Evolutionary conservation across 2,797 vertebrate genomes (phyloP).

Genomic region (Leptodactylus fallax): DNA sequence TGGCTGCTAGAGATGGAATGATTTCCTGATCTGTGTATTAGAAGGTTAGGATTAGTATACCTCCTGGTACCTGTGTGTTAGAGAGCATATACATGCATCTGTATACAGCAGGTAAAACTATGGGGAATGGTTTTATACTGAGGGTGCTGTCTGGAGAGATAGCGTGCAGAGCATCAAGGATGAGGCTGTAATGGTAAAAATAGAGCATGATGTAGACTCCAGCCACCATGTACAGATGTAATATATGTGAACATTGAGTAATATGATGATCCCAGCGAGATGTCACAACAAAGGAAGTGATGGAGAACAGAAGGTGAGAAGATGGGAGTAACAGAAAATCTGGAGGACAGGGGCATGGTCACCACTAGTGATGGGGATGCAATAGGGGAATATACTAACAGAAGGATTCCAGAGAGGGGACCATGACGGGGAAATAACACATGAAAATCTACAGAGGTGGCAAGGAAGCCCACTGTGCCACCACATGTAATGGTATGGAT

Average conservation of each 20-base stretch:
- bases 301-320: neutral
- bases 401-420: too few species aligned
- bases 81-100: neutral
- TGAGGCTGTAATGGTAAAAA: neutral
- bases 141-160: neutral
- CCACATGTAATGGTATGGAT: too few species aligned
- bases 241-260: neutral
- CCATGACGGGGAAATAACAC: neutral
- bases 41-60: neutral
- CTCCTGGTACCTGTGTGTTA: neutral
- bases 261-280: neutral
- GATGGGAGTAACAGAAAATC: neutral
- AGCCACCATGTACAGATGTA: neutral
- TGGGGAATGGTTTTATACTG: neutral
- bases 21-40: slow-evolving; percentile 1
- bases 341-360: neutral
- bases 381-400: neutral
- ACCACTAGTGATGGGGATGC: neutral
- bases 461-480: neutral
- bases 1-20: neutral
- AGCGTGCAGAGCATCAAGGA: neutral
- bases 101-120: neutral
- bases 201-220: neutral
- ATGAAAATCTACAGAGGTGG: neutral
- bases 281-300: neutral